Conservation (phyloP, 2,797 vertebrate genomes). For the Sebastes diploproa region DNA sequence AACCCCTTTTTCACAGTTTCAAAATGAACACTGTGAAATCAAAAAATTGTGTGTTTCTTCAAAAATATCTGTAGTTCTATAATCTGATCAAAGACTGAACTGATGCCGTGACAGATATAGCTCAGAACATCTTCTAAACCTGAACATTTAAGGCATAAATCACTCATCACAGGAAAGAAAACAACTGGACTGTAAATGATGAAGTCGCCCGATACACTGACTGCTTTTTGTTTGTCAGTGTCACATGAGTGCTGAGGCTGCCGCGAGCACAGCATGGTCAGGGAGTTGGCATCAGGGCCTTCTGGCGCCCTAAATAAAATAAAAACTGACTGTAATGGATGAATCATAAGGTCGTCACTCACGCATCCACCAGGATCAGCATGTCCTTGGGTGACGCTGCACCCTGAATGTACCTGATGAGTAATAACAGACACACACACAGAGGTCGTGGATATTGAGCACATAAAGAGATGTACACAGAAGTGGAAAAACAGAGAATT, state of each 20-base stretch:
- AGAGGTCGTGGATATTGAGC: slow-evolving; percentile 1
- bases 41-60: background rate
- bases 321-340: slow-evolving; percentile 48
- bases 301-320: slow-evolving; percentile 32
- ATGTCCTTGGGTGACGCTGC: slow-evolving; percentile 98
- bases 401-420: slow-evolving; percentile 96
- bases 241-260: slow-evolving; percentile 4
- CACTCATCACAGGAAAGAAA: background rate
- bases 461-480: background rate
- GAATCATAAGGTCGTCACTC: slow-evolving; percentile 80
- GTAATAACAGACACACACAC: slow-evolving; percentile 48
- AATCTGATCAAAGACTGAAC: background rate
- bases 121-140: background rate
- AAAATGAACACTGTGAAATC: background rate
- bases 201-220: background rate
- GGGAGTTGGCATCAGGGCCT: slow-evolving; percentile 26
- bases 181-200: slow-evolving; percentile 25
- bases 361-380: slow-evolving; percentile 98
- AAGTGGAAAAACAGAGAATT: background rate
- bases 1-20: background rate
- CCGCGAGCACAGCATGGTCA: slow-evolving; percentile 1
- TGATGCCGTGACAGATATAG: background rate
- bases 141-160: background rate
- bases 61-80: background rate
- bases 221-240: slow-evolving; percentile 32